Evolutionary conservation across 2,113 vertebrate species (phyloP), one percentile per base, ranked within the genome.

Genomic region (Scophthalmus maximus): DNA sequence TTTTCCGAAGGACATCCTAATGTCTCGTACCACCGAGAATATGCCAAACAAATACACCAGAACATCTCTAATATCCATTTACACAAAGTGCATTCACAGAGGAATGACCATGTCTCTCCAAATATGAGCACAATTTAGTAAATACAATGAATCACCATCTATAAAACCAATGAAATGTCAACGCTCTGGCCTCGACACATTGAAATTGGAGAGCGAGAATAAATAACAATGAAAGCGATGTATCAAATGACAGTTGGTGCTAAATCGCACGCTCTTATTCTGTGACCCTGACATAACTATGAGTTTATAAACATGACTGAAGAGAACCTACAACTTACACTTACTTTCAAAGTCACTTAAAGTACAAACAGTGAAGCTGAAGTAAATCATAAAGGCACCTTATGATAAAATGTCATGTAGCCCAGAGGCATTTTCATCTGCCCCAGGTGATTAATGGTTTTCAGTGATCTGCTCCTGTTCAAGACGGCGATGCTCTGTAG

Each of bases 1-100:
- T 73, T 84, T 68, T 56, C 30, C 23, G 27, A 56, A 64, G 60
- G 64, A 75, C 64, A 60, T 74, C 69, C 57, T 56, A 49, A 79
- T 68, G 66, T 71, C 60, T 38, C 52, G 47, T 30, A 30, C 76
- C 75, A 18, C 47, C 26, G 77, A 83, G 59, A 68, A 63, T 64
- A 58, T 44, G 25, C 66, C 36, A 66, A 57, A 52, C 55, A 76
- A 80, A 68, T 26, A 61, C 52, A 59, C 11, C n/a, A 60, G 58
- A 47, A 66, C 25, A 30, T 47, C 49, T 42, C 56, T 38, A n/a
- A 59, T 62, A 60, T 20, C 40, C 26, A 67, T 63, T 55, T 53
- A n/a, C 14, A 18, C 6, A 26, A 38, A 34, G 23, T 25, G 12
- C 27, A 30, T 23, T 26, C 51, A 62, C 6, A 44, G 29, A 60